Base-by-base conservation (phyloP, 2,113 vertebrate species). In the Cephalopholis sonnerati region DNA sequence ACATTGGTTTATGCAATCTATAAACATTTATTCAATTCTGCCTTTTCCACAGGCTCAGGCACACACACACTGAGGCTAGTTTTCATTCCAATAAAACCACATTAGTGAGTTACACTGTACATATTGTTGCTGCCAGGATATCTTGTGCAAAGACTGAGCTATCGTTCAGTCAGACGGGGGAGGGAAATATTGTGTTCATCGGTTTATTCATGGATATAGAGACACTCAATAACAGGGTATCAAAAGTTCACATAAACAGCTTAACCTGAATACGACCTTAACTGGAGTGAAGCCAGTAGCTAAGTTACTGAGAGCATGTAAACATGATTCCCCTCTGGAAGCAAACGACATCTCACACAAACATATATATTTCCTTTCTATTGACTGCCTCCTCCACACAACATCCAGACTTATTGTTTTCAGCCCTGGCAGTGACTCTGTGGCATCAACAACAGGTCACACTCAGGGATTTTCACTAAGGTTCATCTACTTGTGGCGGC, bases 191-290 rank as follows among this genome's bases (percentile, higher is more conserved):
- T 73, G 7, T 44, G n/a, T 82, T 85, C 22, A 36, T 32, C 54
- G 5, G 24, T 72, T 78, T 90, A 74, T 76, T 81, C 15, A 39
- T 62, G 54, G 54, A 17, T 54, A 24, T 18, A 57, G 3, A 59
- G 3, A 65, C 20, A 20, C 39, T 78, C 32, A 39, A 50, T 79
- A 61, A 73, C 18, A 66, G 24, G 27, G 50, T 67, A 46, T 73
- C 46, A 48, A 27, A 78, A 69, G 77, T 84, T 86, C 81, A 79
- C 41, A 58, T 58, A 69, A 80, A 86, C 79, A 72, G 51, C 51
- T 87, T 69, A 68, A 79, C 58, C 74, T 72, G 62, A 53, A 71
- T 5, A 36, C 55, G 50, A 61, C 25, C 63, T 71, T 12, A 54
- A 12, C 48, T 61, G 62, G 5, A 77, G 4, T 29, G 44, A 81